Percentiles rank a stretch among this genome's conserved stretches.
Evolutionary conservation across 2,797 vertebrate genomes (phyloP).

Genomic region (Oreortyx pictus): DNA sequence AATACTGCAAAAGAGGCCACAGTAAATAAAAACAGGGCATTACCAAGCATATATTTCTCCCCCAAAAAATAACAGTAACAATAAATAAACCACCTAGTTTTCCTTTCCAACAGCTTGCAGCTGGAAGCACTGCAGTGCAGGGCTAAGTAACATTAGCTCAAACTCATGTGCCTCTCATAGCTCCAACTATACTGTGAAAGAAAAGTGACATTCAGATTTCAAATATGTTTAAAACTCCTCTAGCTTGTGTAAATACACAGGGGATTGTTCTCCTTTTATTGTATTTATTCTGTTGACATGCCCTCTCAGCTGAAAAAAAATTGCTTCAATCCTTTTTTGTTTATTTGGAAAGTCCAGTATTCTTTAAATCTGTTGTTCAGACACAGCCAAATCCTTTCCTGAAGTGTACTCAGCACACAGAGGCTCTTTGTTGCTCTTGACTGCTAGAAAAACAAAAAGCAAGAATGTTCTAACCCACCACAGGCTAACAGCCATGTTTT

Average conservation of each 20-base stretch:
- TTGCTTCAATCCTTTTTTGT: background rate
- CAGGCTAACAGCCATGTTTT: background rate
- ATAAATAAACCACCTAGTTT: background rate
- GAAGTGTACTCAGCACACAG: background rate
- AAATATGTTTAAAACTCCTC: background rate
- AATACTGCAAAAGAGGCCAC: background rate
- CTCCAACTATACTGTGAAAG: background rate
- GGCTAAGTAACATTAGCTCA: background rate
- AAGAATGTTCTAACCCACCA: background rate
- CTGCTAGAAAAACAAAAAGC: background rate
- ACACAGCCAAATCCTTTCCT: background rate
- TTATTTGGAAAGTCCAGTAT: background rate
- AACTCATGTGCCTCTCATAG: fast-evolving
- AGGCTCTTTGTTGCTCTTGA: background rate
- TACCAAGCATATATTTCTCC: background rate
- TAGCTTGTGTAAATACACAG: background rate
- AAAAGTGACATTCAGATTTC: background rate
- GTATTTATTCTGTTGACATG: background rate
- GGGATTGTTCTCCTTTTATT: background rate
- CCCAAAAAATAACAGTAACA: background rate
- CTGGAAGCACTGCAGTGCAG: background rate
- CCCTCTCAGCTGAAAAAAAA: background rate
- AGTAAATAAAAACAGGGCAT: background rate
- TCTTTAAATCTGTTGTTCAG: background rate
- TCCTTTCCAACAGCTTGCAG: background rate